Evolutionary conservation across 2,113 vertebrate genomes (phyloP).

Genomic region (Myiozetetes cayanensis): DNA sequence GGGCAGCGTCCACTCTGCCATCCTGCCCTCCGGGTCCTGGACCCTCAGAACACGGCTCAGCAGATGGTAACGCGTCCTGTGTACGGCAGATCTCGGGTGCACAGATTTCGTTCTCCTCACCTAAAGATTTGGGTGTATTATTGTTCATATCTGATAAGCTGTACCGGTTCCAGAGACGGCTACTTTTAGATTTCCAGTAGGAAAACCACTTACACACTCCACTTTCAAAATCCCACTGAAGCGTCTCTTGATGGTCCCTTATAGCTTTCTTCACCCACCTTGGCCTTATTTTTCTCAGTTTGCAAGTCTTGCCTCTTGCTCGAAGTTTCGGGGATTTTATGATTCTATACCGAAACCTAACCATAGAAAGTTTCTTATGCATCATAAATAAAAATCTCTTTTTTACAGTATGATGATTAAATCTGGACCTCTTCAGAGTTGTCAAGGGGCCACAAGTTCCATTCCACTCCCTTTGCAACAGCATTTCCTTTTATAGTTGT

Average conservation of each 20-base stretch:
- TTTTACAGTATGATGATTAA: constrained; percentile 72
- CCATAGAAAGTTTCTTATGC: constrained; percentile 80
- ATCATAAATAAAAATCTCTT: constrained; percentile 79
- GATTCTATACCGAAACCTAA: constrained; percentile 75
- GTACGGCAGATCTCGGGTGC: constrained; percentile 24
- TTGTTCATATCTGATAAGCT: constrained; percentile 77
- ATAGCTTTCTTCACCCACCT: constrained; percentile 72
- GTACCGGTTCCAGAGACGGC: constrained; percentile 30
- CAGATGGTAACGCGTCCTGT: not conserved
- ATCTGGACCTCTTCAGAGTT: constrained; percentile 65
- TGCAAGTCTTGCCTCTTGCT: constrained; percentile 74
- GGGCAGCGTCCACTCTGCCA: not conserved
- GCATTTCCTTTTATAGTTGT: constrained; percentile 68
- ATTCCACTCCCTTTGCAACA: constrained; percentile 66
- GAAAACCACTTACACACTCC: constrained; percentile 51
- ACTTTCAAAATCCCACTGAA: constrained; percentile 37
- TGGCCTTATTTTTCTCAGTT: constrained; percentile 66
- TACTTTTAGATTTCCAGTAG: constrained; percentile 61
- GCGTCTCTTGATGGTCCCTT: constrained; percentile 63
- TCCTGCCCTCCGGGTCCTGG: constrained; percentile 33
- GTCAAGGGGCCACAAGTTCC: constrained; percentile 63
- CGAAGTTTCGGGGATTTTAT: constrained; percentile 72
- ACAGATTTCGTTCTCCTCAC: constrained; percentile 41
- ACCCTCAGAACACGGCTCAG: constrained; percentile 28
- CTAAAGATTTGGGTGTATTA: constrained; percentile 38